Base-by-base conservation (phyloP, 2,113 vertebrate species). In the Zosterops japonicus region DNA sequence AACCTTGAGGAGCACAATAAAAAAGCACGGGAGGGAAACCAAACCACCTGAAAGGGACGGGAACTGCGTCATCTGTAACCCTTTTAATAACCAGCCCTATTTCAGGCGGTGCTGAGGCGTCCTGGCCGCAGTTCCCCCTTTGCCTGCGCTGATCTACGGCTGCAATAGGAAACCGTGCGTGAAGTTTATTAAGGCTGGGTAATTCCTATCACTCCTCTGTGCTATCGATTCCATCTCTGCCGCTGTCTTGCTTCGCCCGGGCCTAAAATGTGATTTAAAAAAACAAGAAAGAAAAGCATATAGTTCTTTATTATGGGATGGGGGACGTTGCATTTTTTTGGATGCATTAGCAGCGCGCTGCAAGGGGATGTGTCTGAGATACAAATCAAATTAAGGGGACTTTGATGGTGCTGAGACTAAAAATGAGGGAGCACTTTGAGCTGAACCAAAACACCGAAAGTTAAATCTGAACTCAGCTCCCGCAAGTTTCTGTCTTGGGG, bases 141-240 rank as follows among this genome's bases (percentile, higher is more conserved):
- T 82, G 85, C 33, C 81, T 47, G 46, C 55, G 14, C 16, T 92
- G 93, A 84, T 87, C 14, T 21, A 46, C 77, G 19, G 93, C 93
- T 42, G 83, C 94, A 84, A 14, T 33, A 47, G 85, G 93, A 82
- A 94, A 36, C 94, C 76, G 47, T n/a, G 90, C 25, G 4, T 90
- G 93, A 87, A 74, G 77, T 95, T 96, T 83, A 90, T 91, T 85
- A 95, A 87, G 85, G 80, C 29, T 14, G 79, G 65, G 84, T 91
- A 78, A 96, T 97, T 96, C 86, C 96, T 90, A 24, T 95, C 70
- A 5, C 61, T 96, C 97, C 95, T 89, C 55, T n/a, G 12, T 53
- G 3, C 74, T 93, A 89, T 94, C 84, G 95, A 93, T 97, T 82
- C 69, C 83, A 68, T 79, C 94, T 84, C 4, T 4, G 4, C 65